These are phyloP conservation scores for Conopomorpha cramerella DNA, from an alignment of 1,140 invertebrate genomes.

Conservation along the genomic window DNA sequence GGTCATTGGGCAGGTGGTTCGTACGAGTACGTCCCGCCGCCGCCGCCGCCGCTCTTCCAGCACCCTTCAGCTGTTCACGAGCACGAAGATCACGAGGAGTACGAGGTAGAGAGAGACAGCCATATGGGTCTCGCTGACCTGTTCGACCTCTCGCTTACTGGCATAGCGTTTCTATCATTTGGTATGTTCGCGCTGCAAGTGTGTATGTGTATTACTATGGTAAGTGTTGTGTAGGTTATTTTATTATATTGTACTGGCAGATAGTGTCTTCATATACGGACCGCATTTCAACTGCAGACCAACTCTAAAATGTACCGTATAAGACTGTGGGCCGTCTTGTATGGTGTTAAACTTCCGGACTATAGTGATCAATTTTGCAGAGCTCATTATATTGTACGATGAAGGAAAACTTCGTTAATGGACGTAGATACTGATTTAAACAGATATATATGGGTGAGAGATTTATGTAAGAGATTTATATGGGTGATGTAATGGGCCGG, in stretches of 20 bases:
- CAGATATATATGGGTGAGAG: no score
- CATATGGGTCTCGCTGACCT: constrained; percentile 71
- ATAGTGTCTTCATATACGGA: no score
- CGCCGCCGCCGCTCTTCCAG: constrained; percentile 31
- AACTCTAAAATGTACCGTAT: no score
- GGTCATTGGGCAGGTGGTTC: constrained; percentile 23
- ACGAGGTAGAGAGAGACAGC: constrained; percentile 22
- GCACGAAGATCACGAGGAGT: background rate
- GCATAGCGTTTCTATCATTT: constrained; percentile 78
- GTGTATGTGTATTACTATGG: constrained; percentile 70
- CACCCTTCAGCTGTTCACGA: constrained; percentile 10
- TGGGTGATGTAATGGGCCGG: no score
- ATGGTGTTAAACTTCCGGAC: no score
- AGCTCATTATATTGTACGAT: no score
- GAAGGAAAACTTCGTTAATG: no score
- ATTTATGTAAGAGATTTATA: no score
- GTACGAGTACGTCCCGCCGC: constrained; percentile 44
- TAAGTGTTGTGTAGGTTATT: constrained; percentile 24
- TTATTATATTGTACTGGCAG: background rate
- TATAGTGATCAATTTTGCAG: no score
- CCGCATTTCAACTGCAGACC: no score
- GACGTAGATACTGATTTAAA: no score
- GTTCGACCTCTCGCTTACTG: constrained; percentile 77
- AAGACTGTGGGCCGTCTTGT: no score
- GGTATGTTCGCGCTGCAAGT: constrained; percentile 77